Conservation (phyloP, 2,113 vertebrate species). For the Mixornis gularis region DNA sequence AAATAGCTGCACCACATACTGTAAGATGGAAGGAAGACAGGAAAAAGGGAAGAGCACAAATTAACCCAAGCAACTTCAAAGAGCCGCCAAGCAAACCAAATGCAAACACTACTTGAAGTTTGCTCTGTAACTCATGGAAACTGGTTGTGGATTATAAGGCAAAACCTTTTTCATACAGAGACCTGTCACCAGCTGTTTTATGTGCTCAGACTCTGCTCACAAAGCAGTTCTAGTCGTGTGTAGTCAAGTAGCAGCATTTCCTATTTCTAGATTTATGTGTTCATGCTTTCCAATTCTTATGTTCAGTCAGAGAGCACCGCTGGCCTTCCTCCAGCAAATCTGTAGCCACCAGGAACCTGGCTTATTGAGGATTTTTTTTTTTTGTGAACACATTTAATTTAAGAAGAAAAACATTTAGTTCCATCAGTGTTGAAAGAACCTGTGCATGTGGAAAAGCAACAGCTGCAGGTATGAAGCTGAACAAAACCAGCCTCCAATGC, state of each 20-base stretch:
- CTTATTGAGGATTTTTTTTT: rapidly evolving
- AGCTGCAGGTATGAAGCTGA: background rate
- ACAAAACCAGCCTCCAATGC: background rate
- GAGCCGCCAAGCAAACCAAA: background rate
- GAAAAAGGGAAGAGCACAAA: background rate
- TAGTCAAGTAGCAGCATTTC: background rate
- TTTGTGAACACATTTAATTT: background rate
- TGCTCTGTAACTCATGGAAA: background rate
- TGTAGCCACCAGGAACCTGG: background rate
- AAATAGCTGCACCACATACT: background rate
- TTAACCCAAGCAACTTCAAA: background rate
- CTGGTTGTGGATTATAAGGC: background rate
- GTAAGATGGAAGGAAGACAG: background rate
- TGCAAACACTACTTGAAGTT: background rate
- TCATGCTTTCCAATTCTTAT: background rate
- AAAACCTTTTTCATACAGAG: background rate
- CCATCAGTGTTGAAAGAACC: background rate
- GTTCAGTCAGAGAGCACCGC: background rate
- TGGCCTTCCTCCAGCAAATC: background rate
- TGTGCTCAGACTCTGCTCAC: background rate
- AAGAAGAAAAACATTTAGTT: background rate
- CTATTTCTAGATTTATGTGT: background rate
- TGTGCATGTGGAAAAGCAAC: background rate
- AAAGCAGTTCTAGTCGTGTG: background rate
- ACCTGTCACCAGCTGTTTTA: background rate